Conservation (phyloP, 1,140 invertebrate genomes). For the Calliphora vicina region DNA sequence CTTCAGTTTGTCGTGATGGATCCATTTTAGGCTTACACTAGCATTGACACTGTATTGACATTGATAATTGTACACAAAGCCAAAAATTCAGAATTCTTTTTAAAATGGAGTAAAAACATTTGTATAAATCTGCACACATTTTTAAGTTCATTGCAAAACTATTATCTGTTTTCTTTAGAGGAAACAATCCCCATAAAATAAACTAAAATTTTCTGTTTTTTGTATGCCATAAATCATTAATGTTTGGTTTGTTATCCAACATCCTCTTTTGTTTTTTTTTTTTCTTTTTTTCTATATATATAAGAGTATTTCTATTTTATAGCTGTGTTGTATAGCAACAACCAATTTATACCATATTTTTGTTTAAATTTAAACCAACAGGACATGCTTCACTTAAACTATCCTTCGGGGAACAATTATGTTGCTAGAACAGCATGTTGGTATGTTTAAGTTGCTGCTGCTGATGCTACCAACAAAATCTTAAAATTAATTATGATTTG, state of each 20-base stretch:
- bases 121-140: too few relatives aligned
- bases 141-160: too few relatives aligned
- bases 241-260: background rate
- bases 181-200: too few relatives aligned
- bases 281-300: background rate
- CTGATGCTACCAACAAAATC: background rate
- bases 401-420: background rate
- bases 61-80: too few relatives aligned
- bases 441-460: background rate
- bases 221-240: background rate
- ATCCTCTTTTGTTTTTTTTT: background rate
- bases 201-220: background rate
- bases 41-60: too few relatives aligned
- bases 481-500: background rate
- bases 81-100: too few relatives aligned
- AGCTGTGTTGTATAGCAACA: background rate
- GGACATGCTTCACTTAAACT: background rate
- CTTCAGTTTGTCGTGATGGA: too few relatives aligned
- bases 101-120: too few relatives aligned
- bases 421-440: background rate
- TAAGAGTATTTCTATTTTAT: background rate
- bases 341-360: background rate
- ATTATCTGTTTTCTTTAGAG: too few relatives aligned
- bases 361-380: background rate
- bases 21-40: too few relatives aligned